phyloP scores from a whole-genome alignment of 2,888 invertebrate genomes.

The Melieria picta region DNA sequence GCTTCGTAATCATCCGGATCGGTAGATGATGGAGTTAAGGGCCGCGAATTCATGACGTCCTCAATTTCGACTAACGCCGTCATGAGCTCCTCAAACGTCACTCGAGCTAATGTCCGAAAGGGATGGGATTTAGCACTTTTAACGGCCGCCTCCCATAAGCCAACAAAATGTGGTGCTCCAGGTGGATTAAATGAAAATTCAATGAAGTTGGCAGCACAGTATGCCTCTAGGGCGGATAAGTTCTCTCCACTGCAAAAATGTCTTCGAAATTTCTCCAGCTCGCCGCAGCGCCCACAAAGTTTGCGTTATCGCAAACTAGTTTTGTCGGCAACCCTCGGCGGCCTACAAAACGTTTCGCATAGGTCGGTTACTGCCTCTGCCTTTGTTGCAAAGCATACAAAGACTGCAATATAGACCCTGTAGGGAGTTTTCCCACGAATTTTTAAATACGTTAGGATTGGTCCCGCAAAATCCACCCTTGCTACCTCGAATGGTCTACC shows the following conservation, averaged over 20 bases:
- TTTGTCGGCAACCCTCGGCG: conserved; percentile 23
- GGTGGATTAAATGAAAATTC: conserved; percentile 13
- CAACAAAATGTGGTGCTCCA: not conserved
- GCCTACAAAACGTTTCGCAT: conserved; percentile 25
- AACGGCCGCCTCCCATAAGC: too few species aligned
- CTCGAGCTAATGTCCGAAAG: conserved; percentile 1
- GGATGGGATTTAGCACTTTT: not conserved
- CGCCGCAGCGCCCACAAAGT: conserved; percentile 21
- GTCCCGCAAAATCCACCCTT: conserved; percentile 40
- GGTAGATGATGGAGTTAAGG: not conserved
- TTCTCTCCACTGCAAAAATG: not conserved
- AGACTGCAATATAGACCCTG: conserved; percentile 33
- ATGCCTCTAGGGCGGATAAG: not conserved
- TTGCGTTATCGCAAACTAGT: conserved; percentile 27
- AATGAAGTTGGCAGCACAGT: conserved; percentile 6
- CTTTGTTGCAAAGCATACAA: conserved; percentile 32
- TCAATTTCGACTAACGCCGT: not conserved
- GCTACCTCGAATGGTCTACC: conserved; percentile 35
- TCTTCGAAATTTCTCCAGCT: not conserved
- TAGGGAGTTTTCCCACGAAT: conserved; percentile 35
- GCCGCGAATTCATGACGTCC: not conserved
- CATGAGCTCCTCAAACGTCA: too few species aligned
- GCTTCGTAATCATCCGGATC: not conserved
- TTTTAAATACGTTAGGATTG: not conserved
- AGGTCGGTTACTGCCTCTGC: conserved; percentile 23